phyloP scores from a whole-genome alignment of 2,888 invertebrate genomes.

The Platycheirus albimanus region DNA sequence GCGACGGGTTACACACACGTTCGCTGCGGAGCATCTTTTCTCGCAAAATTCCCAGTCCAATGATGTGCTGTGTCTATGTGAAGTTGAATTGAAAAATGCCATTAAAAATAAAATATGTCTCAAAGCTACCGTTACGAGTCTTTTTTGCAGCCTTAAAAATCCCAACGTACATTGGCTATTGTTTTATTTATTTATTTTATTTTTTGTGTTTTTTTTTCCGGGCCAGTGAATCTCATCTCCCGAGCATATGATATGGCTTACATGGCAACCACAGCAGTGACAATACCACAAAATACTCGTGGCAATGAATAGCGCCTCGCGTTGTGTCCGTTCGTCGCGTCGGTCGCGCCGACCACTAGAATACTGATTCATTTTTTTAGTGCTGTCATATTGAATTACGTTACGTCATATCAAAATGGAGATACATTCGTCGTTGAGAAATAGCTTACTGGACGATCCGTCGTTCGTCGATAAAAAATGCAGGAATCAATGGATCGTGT shows the following conservation, averaged over 20 bases:
- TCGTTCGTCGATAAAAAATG: slow-evolving; percentile 11
- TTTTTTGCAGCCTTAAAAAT: slow-evolving; percentile 28
- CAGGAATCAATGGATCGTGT: slow-evolving; percentile 27
- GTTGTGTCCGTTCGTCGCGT: no score
- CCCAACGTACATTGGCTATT: slow-evolving; percentile 27
- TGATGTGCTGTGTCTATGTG: no score
- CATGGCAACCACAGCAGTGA: slow-evolving; percentile 43
- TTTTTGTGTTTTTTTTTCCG: slow-evolving; percentile 10
- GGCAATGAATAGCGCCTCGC: slow-evolving; percentile 29
- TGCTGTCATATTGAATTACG: background rate
- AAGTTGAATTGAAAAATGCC: slow-evolving; percentile 22
- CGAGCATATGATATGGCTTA: slow-evolving; percentile 48
- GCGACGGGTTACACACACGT: no score
- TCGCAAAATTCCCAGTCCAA: background rate
- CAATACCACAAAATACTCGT: slow-evolving; percentile 39
- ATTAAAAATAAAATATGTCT: slow-evolving; percentile 20
- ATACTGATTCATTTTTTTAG: background rate
- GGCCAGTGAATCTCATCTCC: slow-evolving; percentile 26
- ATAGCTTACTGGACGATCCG: background rate
- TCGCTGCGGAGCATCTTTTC: background rate
- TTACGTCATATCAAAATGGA: slow-evolving; percentile 3
- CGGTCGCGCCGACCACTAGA: background rate
- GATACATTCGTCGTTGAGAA: background rate
- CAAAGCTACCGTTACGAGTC: slow-evolving; percentile 5
- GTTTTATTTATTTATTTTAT: slow-evolving; percentile 28